phyloP scores from a whole-genome alignment of 2,113 vertebrate species.

The Pterophyllum scalare region DNA sequence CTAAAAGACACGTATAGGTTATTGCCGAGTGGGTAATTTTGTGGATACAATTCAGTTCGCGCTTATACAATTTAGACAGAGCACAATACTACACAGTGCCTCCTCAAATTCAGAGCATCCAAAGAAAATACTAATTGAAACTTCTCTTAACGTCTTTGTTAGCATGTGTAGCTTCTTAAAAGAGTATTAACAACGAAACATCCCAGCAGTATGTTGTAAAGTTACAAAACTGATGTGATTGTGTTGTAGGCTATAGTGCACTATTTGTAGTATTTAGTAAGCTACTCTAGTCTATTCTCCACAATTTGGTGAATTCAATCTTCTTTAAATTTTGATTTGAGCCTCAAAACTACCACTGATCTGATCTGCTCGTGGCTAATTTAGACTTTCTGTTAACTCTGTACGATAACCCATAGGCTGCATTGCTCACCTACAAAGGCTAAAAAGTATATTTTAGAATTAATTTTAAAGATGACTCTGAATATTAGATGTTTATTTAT shows the following conservation, averaged over 20 bases:
- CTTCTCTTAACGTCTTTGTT: background rate
- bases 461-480: too few relatives aligned
- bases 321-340: background rate
- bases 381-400: too few relatives aligned
- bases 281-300: background rate
- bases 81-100: background rate
- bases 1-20: background rate
- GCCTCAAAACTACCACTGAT: background rate
- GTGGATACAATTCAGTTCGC: background rate
- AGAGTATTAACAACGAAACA: background rate
- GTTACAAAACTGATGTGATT: background rate
- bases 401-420: too few relatives aligned
- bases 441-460: too few relatives aligned
- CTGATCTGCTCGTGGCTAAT: too few relatives aligned
- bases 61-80: background rate
- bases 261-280: background rate
- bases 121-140: background rate
- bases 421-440: too few relatives aligned
- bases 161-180: background rate
- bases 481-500: too few relatives aligned
- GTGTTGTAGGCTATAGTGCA: background rate
- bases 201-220: background rate
- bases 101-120: background rate
- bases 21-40: conserved; percentile 4
- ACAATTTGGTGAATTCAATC: background rate